Base-by-base conservation (phyloP, 1,140 invertebrate genomes). In the Potamilus streckersoni region DNA sequence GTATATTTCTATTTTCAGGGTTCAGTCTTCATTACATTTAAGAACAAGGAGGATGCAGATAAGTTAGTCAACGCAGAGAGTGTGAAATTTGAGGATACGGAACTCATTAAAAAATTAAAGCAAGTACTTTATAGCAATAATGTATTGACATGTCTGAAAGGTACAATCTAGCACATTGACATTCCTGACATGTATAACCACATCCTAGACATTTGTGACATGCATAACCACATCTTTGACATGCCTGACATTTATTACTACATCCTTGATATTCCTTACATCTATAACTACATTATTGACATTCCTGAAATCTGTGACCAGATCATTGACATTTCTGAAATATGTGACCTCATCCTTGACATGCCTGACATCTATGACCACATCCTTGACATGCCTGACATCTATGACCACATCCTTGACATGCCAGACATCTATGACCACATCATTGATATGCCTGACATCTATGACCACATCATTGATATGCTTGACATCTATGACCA, bases 1-100 rank as follows among this genome's bases (percentile, higher is more conserved):
- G 16, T 69, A 72, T 62, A 2, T 60, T 64, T 79, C 23, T 72
- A 57, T 74, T 97, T 96, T 84, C 96, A 98, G 91, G 97, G 97
- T 62, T 98, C 96, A 13, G 93, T 97, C 68, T 97, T 97, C 91
- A 92, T 94, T 27, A 94, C 94, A 4, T 98, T 97, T 84, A 92
- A 93, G 81, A 94, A 92, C 55, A 90, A 93, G 69, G 95, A 96
- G 69, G 92, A 93, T 81, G 93, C 93, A 19, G 93, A 94, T 79
- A 89, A 91, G 63, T 94, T 95, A 82, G 86, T 96, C 70, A 91
- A 92, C 23, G 82, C 88, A 38, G 92, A 94, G 80, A 91, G 90
- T 56, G 81, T 96, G 0, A 94, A 95, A 86, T 96, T 93, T 89
- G 91, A 93, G 31, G 95, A 95, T 4, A 67, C 58, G n/a, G 80